Evolutionary conservation across 2,113 vertebrate species (phyloP).

Genomic region (Paramormyrops kingsleyae): DNA sequence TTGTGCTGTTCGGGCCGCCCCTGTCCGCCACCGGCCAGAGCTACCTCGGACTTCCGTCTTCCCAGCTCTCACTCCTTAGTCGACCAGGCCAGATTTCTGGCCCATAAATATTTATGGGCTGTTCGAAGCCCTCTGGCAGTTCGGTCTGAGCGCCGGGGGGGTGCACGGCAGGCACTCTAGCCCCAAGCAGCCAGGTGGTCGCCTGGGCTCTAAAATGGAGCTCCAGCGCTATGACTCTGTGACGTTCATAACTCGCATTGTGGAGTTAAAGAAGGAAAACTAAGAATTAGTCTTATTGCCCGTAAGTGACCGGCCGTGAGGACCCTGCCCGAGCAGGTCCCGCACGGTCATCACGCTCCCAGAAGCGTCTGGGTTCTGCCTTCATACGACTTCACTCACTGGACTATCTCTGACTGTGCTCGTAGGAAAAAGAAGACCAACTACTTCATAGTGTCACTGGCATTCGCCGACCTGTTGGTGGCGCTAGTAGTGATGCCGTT

Average conservation of each 20-base stretch:
- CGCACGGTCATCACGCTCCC: not conserved
- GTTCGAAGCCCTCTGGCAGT: not conserved
- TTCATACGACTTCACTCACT: not conserved
- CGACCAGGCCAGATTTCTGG: not conserved
- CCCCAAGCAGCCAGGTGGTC: not conserved
- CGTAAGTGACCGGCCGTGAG: not conserved
- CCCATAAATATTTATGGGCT: slow-evolving; percentile 14
- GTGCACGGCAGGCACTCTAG: not conserved
- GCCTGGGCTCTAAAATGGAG: not conserved
- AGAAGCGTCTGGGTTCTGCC: not conserved
- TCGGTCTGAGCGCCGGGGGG: not conserved
- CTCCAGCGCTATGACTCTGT: not conserved
- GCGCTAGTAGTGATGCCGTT: slow-evolving; percentile 69
- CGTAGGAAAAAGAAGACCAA: slow-evolving; percentile 69
- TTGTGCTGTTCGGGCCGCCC: not conserved
- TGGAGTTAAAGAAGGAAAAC: not conserved
- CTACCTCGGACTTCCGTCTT: not conserved
- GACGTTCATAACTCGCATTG: not conserved
- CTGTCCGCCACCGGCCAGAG: not conserved
- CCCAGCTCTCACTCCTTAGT: not conserved
- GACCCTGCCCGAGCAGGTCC: not conserved
- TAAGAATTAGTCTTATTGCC: not conserved
- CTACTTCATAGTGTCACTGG: slow-evolving; percentile 70
- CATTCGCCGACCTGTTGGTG: slow-evolving; percentile 66
- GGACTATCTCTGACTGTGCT: not conserved